Conservation (phyloP, 2,797 vertebrate genomes). For the Cryptoblepharus egeriae region DNA sequence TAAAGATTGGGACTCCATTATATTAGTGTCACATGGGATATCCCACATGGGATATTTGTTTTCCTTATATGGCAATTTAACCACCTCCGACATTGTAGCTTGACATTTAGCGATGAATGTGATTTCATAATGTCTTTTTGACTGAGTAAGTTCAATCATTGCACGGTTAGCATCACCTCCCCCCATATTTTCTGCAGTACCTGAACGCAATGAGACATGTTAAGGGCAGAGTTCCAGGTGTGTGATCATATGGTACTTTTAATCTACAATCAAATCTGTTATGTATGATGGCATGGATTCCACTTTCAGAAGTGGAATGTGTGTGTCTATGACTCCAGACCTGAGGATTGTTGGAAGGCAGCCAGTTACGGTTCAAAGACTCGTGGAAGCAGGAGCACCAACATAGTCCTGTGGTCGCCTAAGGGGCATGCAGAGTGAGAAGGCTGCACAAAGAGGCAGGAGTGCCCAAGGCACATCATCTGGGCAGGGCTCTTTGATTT, state of each 20-base stretch:
- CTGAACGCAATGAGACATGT: neutral
- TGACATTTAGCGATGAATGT: neutral
- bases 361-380: conserved; percentile 30
- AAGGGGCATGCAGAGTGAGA: conserved; percentile 2
- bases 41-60: neutral
- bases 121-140: neutral
- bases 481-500: conserved; percentile 17
- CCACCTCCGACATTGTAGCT: neutral
- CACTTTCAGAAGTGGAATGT: neutral
- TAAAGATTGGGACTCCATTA: neutral
- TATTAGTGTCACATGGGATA: neutral
- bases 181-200: neutral
- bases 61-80: neutral
- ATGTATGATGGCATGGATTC: neutral
- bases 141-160: neutral
- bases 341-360: conserved; percentile 6
- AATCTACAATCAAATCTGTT: neutral
- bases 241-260: conserved; percentile 4
- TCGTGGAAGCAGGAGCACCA: conserved; percentile 16
- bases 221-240: conserved; percentile 30
- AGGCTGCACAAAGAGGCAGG: neutral
- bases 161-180: neutral
- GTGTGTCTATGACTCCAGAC: conserved; percentile 16
- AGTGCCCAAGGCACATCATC: conserved; percentile 12
- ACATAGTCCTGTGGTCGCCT: conserved; percentile 13